Evolutionary conservation across 2,113 vertebrate species (phyloP), one percentile per base, ranked within the genome.

Genomic region (Ornithorhynchus anatinus): DNA sequence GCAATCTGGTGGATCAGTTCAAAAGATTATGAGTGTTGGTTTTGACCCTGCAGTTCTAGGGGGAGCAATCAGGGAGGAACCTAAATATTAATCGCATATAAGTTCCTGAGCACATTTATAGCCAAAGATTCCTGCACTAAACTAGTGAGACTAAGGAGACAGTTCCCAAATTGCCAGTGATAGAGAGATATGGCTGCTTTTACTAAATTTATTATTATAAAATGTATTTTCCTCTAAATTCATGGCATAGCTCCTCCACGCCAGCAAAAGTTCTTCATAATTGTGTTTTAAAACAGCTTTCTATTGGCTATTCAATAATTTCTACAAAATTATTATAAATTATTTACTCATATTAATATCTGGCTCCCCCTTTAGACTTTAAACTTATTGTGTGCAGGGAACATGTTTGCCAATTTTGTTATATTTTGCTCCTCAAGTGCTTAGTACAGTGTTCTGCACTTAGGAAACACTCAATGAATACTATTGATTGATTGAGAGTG

Each of bases 1-100:
- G 63, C 68, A 42, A 65, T 79, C 79, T 83, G 80, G 79, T 86
- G 81, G 79, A 72, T 47, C 22, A 19, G 57, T 48, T 59, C 57
- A 42, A 40, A 60, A 53, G 80, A 14, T 2, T 17, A 47, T 13
- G 57, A 50, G 51, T 40, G 62, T 77, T 72, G 63, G 62, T 25
- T 27, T 45, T 62, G 43, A 53, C 54, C 43, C 19, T 5, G 31
- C 43, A 75, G 56, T 62, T 70, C 69, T 67, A 65, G 65, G 69
- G 45, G 78, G 77, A 74, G 51, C 45, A 59, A 42, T 4, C 0
- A 32, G 45, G 40, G 3, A 19, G 23, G 60, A 33, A 56, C 36
- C 29, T 19, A 6, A 20, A 11, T 1, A 22, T 7, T 16, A 36
- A 13, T 37, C 23, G 13, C n/a, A n/a, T n/a, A n/a, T 32, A 4